These are phyloP conservation scores for Sycobia sp. DNA, from an alignment of 1,140 invertebrate genomes.

Conservation along the genomic window DNA sequence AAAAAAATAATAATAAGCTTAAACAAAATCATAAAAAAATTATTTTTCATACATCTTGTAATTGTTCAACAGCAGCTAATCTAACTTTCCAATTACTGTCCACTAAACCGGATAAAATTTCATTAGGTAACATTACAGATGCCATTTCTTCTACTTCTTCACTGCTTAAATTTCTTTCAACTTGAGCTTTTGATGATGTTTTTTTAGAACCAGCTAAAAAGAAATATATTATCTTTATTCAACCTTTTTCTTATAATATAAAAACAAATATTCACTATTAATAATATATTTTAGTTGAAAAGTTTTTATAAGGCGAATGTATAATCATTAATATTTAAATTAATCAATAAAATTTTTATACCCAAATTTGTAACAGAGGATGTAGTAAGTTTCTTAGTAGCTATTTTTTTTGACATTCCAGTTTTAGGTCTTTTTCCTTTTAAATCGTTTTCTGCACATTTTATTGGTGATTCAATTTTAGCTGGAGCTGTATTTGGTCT, in stretches of 20 bases:
- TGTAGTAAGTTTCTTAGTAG: conserved; percentile 42
- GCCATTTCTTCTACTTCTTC: conserved; percentile 78
- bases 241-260: not conserved
- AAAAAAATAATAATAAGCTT: not conserved
- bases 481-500: conserved; percentile 63
- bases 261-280: not conserved
- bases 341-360: conserved; percentile 19
- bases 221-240: not conserved
- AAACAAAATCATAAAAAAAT: conserved; percentile 8
- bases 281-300: not conserved
- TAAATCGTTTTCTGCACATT: conserved; percentile 41
- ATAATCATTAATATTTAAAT: not conserved
- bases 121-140: conserved; percentile 66
- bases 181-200: conserved; percentile 49
- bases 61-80: conserved; percentile 76
- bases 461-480: conserved; percentile 49
- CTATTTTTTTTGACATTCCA: conserved; percentile 60
- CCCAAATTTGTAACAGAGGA: conserved; percentile 43
- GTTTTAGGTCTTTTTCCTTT: conserved; percentile 58
- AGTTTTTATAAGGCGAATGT: too few relatives aligned
- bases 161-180: conserved; percentile 50
- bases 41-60: conserved; percentile 66
- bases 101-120: conserved; percentile 70
- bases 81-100: conserved; percentile 88
- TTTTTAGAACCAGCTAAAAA: conserved; percentile 40